Evolutionary conservation across 2,797 vertebrate species (phyloP).

Genomic region (Iguana delicatissima): DNA sequence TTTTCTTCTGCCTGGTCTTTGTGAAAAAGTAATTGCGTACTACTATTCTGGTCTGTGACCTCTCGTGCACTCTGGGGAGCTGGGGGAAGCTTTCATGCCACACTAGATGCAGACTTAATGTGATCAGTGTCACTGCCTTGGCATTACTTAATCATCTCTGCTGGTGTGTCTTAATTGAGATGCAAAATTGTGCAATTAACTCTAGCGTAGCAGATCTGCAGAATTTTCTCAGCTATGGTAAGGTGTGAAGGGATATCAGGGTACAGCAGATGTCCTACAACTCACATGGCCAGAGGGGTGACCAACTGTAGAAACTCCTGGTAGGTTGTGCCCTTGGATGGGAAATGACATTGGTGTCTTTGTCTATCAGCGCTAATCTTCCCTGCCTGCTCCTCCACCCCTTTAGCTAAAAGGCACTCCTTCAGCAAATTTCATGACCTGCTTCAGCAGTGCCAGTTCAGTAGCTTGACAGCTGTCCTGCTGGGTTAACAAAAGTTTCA

Average conservation of each 20-base stretch:
- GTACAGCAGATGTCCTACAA: background rate
- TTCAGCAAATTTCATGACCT: constrained; percentile 3
- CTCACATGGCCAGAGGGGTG: background rate
- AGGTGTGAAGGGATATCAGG: background rate
- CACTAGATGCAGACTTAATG: background rate
- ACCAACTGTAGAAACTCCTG: background rate
- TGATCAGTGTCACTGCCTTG: background rate
- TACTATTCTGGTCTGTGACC: constrained; percentile 9
- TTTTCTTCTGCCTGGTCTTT: background rate
- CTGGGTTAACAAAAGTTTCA: constrained; percentile 25
- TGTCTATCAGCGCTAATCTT: background rate
- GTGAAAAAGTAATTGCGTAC: background rate
- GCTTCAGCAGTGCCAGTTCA: background rate
- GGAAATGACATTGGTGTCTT: background rate
- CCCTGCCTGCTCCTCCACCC: background rate
- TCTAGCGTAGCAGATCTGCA: background rate
- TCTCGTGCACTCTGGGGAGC: background rate
- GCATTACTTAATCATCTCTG: background rate
- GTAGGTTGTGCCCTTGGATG: background rate
- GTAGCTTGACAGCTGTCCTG: background rate
- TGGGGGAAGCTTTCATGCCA: background rate
- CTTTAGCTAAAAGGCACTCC: background rate
- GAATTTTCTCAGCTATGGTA: background rate
- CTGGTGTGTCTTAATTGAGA: accelerated
- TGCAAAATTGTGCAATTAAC: background rate